Evolutionary conservation across 1,140 invertebrate genomes (phyloP).

Genomic region (Caenorhabditis latens): DNA sequence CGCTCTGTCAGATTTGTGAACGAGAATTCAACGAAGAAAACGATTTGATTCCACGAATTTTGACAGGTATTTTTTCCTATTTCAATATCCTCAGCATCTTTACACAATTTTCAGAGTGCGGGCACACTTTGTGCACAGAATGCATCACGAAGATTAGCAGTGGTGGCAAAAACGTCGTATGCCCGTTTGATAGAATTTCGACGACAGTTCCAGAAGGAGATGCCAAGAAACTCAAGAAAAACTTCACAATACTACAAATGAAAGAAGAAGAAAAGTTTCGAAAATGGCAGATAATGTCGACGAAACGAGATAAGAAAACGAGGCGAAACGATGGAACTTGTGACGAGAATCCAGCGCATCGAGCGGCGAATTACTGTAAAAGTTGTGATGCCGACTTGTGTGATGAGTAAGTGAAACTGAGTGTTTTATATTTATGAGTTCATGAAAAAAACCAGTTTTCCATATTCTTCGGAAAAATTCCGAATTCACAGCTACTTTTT

Average conservation of each 20-base stretch:
- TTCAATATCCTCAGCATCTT: neutral
- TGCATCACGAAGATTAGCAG: neutral
- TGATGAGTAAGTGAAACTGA: slow-evolving; percentile 1
- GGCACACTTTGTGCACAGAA: neutral
- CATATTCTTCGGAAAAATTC: neutral
- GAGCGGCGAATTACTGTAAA: slow-evolving; percentile 4
- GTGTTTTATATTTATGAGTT: neutral
- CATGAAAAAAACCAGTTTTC: neutral
- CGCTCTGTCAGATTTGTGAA: neutral
- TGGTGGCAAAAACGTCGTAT: neutral
- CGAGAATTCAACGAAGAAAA: neutral
- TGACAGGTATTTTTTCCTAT: slow-evolving; percentile 6
- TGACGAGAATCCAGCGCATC: slow-evolving; percentile 6
- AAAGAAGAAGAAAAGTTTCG: neutral
- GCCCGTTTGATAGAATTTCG: slow-evolving; percentile 4
- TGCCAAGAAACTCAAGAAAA: slow-evolving; percentile 1
- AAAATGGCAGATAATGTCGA: neutral
- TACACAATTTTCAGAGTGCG: neutral
- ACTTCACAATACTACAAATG: slow-evolving; percentile 12
- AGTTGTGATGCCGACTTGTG: slow-evolving; percentile 27
- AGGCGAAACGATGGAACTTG: neutral
- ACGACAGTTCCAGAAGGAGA: neutral
- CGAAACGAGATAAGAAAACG: slow-evolving; percentile 12
- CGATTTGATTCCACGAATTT: neutral
- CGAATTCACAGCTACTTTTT: too few relatives aligned